Conservation (phyloP, 2,888 invertebrate species). For the Parnassius apollo region DNA sequence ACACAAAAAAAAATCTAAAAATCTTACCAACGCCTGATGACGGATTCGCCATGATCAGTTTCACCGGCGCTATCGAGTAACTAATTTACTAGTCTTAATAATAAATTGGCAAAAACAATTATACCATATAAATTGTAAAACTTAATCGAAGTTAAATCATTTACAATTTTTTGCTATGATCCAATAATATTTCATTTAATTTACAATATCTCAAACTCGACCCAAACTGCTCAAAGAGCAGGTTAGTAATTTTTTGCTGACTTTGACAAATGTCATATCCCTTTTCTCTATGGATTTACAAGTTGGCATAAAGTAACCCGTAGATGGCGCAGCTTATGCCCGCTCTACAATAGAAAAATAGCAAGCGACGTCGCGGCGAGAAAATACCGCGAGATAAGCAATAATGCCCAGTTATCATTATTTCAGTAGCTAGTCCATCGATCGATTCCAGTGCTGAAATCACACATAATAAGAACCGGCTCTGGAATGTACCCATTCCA, state of each 20-base stretch:
- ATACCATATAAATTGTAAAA: conserved; percentile 25
- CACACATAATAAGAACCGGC: no score
- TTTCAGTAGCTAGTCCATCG: no score
- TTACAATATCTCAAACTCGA: conserved; percentile 48
- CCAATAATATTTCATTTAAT: conserved; percentile 51
- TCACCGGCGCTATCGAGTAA: conserved; percentile 69
- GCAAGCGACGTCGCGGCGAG: no score
- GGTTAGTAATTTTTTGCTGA: conserved; percentile 71
- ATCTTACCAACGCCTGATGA: conserved; percentile 94
- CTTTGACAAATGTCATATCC: conserved; percentile 69
- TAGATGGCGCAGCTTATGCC: neutral
- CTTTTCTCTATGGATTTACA: conserved; percentile 39
- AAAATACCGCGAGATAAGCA: no score
- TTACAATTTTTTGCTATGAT: conserved; percentile 39
- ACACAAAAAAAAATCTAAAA: conserved; percentile 37
- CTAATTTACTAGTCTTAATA: conserved; percentile 37
- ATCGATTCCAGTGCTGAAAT: no score
- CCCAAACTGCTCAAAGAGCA: conserved; percentile 54
- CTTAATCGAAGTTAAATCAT: conserved; percentile 32
- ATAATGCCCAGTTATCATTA: no score
- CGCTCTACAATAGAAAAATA: no score
- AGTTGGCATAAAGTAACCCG: conserved; percentile 10
- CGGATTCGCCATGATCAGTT: conserved; percentile 91
- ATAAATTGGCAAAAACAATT: conserved; percentile 23
- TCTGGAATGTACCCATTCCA: no score